Conservation (phyloP, 2,888 invertebrate genomes). For the Lobophora halterata region DNA sequence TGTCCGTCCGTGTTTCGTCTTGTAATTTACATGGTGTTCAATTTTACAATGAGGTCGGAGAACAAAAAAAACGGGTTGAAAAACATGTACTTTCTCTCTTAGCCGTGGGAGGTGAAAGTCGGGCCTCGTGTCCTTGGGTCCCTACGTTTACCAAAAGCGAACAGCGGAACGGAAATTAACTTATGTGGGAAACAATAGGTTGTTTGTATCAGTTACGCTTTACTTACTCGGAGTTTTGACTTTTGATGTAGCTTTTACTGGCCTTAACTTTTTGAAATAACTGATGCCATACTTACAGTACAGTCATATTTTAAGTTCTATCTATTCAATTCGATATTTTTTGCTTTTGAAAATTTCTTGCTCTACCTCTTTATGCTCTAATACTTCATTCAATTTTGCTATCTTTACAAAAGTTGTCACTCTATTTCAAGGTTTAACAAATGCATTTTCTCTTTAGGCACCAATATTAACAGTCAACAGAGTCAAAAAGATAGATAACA, state of each 20-base stretch:
- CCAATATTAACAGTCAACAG: slow-evolving; percentile 40
- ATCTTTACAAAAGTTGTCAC: no score
- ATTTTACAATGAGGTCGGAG: slow-evolving; percentile 48
- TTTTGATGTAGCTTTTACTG: no score
- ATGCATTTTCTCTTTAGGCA: slow-evolving; percentile 30
- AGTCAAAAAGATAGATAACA: slow-evolving; percentile 49
- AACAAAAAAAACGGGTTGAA: slow-evolving; percentile 48
- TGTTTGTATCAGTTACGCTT: slow-evolving; percentile 1
- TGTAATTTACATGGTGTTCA: no score
- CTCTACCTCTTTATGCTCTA: no score
- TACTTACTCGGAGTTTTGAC: background rate
- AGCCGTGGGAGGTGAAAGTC: slow-evolving; percentile 71
- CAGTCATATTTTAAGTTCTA: no score
- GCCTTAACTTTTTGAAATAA: no score
- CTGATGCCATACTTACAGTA: no score
- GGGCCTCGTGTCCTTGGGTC: slow-evolving; percentile 59
- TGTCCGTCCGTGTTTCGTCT: no score
- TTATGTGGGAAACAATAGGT: slow-evolving; percentile 8
- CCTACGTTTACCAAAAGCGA: slow-evolving; percentile 47
- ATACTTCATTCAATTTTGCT: no score
- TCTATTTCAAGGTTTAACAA: slow-evolving; percentile 1
- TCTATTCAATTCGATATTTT: no score
- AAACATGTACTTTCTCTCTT: slow-evolving; percentile 61
- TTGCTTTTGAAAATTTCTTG: no score
- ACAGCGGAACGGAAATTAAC: slow-evolving; percentile 33